Evolutionary conservation across 2,888 invertebrate species (phyloP).

Genomic region (Globia sparganii): DNA sequence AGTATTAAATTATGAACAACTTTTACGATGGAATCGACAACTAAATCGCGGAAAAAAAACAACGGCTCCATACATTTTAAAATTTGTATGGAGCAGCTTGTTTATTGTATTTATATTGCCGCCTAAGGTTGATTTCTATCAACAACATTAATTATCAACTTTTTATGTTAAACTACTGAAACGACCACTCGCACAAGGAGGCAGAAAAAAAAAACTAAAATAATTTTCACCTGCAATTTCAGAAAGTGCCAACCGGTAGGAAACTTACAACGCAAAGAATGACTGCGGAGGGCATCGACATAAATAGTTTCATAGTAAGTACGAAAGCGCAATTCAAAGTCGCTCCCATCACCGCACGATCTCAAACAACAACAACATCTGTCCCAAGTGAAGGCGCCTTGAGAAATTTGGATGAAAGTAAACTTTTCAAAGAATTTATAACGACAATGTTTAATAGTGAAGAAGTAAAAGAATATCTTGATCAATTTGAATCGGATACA

Average conservation of each 20-base stretch:
- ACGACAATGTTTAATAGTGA: conserved; percentile 75
- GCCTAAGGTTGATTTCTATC: not conserved
- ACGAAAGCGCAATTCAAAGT: not conserved
- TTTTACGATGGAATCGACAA: not conserved
- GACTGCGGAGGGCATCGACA: too few relatives aligned
- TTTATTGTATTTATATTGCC: not conserved
- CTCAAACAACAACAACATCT: not conserved
- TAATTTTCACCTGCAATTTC: conserved; percentile 45
- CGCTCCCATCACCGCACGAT: not conserved
- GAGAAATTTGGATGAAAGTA: conserved; percentile 67
- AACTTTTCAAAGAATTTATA: conserved; percentile 75
- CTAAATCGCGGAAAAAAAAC: not conserved
- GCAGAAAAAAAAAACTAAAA: not conserved
- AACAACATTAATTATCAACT: too few relatives aligned
- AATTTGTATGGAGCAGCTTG: not conserved
- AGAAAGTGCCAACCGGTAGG: conserved; percentile 69
- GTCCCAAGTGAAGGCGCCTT: conserved; percentile 52
- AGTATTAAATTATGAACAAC: not conserved
- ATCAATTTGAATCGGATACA: conserved; percentile 32
- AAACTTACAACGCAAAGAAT: conserved; percentile 66
- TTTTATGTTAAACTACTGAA: not conserved
- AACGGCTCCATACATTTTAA: not conserved
- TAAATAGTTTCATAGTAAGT: not conserved
- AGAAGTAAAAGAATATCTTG: conserved; percentile 67
- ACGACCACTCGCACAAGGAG: not conserved